A percentile compares a stretch with the other conserved stretches of the same genome.
Conservation (phyloP, 2,797 vertebrate genomes). For the Triplophysa yarkandensis region DNA sequence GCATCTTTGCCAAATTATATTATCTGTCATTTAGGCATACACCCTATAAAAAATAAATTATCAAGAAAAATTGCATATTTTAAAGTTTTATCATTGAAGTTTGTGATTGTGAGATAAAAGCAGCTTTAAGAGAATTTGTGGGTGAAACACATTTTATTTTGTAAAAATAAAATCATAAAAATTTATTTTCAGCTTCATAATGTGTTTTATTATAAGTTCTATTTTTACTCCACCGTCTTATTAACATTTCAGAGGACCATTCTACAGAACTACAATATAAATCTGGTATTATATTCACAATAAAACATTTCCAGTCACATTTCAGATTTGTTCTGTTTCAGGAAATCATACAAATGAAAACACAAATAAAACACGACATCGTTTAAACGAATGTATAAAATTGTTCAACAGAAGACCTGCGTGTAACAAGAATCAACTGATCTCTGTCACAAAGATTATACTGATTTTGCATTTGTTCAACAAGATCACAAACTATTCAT, state of each 20-base stretch:
- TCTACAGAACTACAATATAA: conserved; percentile 1
- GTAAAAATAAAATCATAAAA: too few relatives aligned
- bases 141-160: too few relatives aligned
- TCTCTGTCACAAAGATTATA: neutral
- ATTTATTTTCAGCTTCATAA: neutral
- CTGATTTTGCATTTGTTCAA: neutral
- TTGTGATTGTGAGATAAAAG: too few relatives aligned
- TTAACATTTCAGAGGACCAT: neutral
- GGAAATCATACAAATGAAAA: neutral
- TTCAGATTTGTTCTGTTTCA: neutral
- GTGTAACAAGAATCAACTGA: neutral
- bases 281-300: neutral
- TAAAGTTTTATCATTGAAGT: too few relatives aligned
- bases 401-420: neutral
- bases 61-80: too few relatives aligned
- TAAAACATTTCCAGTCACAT: conserved; percentile 17
- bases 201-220: neutral
- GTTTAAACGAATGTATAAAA: neutral
- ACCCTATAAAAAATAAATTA: too few relatives aligned
- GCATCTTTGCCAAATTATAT: too few relatives aligned
- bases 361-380: neutral
- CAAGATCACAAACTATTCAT: neutral
- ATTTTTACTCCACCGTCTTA: neutral
- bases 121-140: too few relatives aligned
- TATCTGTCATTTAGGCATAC: too few relatives aligned